Conservation (phyloP, 2,888 invertebrate species). For the Petrophora chlorosata region DNA sequence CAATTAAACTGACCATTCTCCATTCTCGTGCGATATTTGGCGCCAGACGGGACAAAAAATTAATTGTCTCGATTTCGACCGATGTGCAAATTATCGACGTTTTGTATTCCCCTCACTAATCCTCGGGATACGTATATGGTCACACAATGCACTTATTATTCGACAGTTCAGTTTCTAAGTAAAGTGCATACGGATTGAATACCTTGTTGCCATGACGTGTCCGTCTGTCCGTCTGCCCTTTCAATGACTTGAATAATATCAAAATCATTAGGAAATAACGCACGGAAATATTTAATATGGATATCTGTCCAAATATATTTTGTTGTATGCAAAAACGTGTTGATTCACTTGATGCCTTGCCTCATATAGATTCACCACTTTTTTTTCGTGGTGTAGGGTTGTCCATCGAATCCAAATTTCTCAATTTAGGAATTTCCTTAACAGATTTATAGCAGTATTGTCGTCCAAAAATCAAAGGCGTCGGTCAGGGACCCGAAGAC, state of each 20-base stretch:
- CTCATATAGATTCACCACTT: too few relatives aligned
- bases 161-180: conserved; percentile 80
- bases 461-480: conserved; percentile 47
- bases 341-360: too few relatives aligned
- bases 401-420: background rate
- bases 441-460: conserved; percentile 20
- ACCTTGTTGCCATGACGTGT: conserved; percentile 65
- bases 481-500: conserved; percentile 39
- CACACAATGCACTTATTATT: conserved; percentile 83
- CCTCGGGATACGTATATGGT: conserved; percentile 73
- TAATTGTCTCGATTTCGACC: conserved; percentile 35
- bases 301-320: conserved; percentile 11
- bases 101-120: conserved; percentile 80
- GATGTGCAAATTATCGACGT: conserved; percentile 69
- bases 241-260: conserved; percentile 62
- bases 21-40: background rate
- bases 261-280: conserved; percentile 36
- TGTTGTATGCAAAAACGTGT: background rate
- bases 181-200: conserved; percentile 77
- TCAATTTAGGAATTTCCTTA: conserved; percentile 8
- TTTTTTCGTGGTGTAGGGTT: background rate
- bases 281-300: conserved; percentile 18
- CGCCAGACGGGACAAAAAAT: conserved; percentile 28
- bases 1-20: background rate
- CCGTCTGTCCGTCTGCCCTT: conserved; percentile 73